Percentiles rank a stretch among this genome's conserved stretches.
These are phyloP conservation scores for Drosophila ironensis DNA, from an alignment of 1,140 invertebrate genomes.

Conservation along the genomic window DNA sequence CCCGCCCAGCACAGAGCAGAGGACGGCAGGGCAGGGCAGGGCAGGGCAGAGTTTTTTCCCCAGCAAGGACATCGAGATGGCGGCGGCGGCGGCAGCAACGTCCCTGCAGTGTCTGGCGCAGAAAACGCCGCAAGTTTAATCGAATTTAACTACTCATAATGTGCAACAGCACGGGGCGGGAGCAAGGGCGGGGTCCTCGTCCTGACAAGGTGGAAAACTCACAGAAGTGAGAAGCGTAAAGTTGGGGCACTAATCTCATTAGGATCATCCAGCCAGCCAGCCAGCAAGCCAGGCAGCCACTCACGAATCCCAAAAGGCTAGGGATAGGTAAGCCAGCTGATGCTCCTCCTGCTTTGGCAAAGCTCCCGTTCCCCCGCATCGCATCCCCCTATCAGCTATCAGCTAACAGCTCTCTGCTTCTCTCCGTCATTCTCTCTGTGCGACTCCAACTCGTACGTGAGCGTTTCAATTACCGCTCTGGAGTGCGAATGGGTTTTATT, in stretches of 20 bases:
- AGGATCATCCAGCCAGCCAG: conserved; percentile 61
- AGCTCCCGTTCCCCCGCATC: too few relatives aligned
- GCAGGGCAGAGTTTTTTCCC: neutral
- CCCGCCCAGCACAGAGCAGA: too few relatives aligned
- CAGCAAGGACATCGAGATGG: conserved; percentile 11
- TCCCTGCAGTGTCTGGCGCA: conserved; percentile 27
- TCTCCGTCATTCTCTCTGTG: neutral
- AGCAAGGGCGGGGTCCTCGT: neutral
- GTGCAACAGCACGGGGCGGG: conserved; percentile 60
- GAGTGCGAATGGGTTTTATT: conserved; percentile 79
- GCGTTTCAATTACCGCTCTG: conserved; percentile 69
- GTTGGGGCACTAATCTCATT: conserved; percentile 80
- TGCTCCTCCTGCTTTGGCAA: conserved; percentile 9
- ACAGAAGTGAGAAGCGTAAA: conserved; percentile 54
- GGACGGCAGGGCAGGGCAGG: too few relatives aligned
- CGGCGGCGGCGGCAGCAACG: too few relatives aligned
- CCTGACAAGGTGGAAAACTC: conserved; percentile 7
- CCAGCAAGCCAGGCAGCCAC: conserved; percentile 13
- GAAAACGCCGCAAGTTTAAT: conserved; percentile 77
- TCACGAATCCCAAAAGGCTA: conserved; percentile 18
- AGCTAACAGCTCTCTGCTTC: conserved; percentile 16
- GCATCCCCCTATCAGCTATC: neutral
- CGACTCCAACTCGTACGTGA: conserved; percentile 60
- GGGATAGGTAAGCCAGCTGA: conserved; percentile 56
- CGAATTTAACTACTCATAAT: conserved; percentile 81